Evolutionary conservation across 2,888 invertebrate species (phyloP).

Genomic region (Metopia argyrocephala): DNA sequence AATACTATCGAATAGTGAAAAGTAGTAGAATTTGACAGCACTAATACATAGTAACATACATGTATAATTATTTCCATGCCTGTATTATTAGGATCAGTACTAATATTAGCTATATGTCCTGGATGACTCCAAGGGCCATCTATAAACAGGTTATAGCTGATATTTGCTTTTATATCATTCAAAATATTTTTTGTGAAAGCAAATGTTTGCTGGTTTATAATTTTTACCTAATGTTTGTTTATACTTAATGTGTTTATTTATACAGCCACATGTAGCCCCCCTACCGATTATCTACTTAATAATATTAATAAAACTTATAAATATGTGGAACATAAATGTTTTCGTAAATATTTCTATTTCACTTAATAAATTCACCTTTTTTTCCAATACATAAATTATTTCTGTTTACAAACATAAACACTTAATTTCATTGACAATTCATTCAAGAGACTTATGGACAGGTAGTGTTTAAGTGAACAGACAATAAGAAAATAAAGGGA

Average conservation of each 20-base stretch:
- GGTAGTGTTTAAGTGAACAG: not conserved
- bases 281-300: not conserved
- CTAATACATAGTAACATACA: no score
- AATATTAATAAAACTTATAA: not conserved
- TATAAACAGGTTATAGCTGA: no score
- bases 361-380: not conserved
- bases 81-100: no score
- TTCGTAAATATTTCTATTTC: not conserved
- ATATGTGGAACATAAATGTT: not conserved
- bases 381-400: not conserved
- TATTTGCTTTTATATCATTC: no score
- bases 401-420: constrained; percentile 37
- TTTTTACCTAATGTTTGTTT: no score
- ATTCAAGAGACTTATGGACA: not conserved
- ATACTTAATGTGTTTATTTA: not conserved
- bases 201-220: no score
- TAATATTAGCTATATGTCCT: no score
- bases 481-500: not conserved
- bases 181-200: no score
- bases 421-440: constrained; percentile 35
- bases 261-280: not conserved
- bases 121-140: no score
- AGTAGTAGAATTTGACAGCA: no score
- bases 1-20: no score
- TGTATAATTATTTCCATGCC: no score